Evolutionary conservation across 1,140 invertebrate genomes (phyloP), one percentile per base, ranked within the genome.

Genomic region (Aphis gossypii): DNA sequence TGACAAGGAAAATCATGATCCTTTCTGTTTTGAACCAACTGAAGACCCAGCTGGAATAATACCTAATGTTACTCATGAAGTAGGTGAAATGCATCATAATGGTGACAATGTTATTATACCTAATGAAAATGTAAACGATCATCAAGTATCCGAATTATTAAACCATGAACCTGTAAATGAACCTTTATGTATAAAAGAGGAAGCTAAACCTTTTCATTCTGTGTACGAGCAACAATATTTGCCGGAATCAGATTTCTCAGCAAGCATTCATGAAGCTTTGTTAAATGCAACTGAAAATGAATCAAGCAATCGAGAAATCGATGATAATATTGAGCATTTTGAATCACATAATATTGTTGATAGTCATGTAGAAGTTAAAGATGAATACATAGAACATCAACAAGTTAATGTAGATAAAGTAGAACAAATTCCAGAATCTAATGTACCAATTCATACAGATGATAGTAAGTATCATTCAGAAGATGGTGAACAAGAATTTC

Each of bases 11-110:
- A 93, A 86, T 25, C 44, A 93, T n/a, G 82, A 93, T 30, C 82
- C 92, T 44, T 93, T 51, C 30, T 86, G n/a, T 84, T 84, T 93
- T 54, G 92, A 92, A 38, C 91, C 54, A 92, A 83, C 38, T 38
- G 92, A 93, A 18, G 92, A 93, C 41, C 82, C 92, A 3, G 92
- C 76, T 30, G 92, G 92, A 54, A 93, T 93, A 56, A 84, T 93
- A n/a, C 82, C 92, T 41, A 83, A 84, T 54, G 82, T 56, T 35
- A 84, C 38, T n/a, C 46, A 48, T 54, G 46, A 14, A 54, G 38
- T 93, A 54, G 35, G 38, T 51, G 76, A 86, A 86, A n/a, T 44
- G 9, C 30, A 30, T n/a, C 56, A 25, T 35, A 82, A 92, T 48
- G 21, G 18, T 44, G 38, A 44, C 25, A 68, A 23, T 44, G 48